Conservation (phyloP, 1,140 invertebrate species). For the Thereuonema tuberculata region DNA sequence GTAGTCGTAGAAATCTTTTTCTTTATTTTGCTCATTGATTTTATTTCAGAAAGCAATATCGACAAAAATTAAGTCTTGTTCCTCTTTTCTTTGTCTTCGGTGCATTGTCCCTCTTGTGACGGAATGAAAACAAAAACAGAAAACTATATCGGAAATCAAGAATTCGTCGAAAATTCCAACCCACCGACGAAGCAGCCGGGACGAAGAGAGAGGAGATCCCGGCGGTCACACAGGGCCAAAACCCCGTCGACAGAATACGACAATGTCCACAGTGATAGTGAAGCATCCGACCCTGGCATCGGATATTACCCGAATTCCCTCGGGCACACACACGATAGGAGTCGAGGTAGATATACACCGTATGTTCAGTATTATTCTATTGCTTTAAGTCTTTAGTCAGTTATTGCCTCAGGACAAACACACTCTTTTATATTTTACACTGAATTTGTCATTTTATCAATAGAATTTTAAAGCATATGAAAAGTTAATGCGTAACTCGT, state of each 20-base stretch:
- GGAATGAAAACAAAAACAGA: background rate
- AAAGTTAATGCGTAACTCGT: too few relatives aligned
- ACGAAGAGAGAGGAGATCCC: background rate
- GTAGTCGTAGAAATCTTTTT: too few relatives aligned
- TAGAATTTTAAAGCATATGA: too few relatives aligned
- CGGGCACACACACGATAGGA: background rate
- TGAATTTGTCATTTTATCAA: too few relatives aligned
- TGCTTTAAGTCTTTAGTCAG: too few relatives aligned
- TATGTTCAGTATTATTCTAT: too few relatives aligned
- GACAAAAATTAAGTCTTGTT: too few relatives aligned
- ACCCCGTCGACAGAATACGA: slow-evolving; percentile 7
- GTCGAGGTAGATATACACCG: slow-evolving; percentile 9
- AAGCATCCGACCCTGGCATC: background rate
- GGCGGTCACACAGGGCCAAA: background rate
- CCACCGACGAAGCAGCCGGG: background rate
- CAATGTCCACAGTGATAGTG: slow-evolving; percentile 8
- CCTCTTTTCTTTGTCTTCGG: background rate
- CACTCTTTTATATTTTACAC: too few relatives aligned
- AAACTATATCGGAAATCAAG: background rate
- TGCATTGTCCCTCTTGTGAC: background rate
- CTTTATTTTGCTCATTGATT: too few relatives aligned
- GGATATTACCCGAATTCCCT: slow-evolving; percentile 4
- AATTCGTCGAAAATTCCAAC: background rate
- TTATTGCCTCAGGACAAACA: too few relatives aligned
- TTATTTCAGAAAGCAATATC: too few relatives aligned